phyloP scores from a whole-genome alignment of 2,797 vertebrate genomes.

The Enteromius argenteus region DNA sequence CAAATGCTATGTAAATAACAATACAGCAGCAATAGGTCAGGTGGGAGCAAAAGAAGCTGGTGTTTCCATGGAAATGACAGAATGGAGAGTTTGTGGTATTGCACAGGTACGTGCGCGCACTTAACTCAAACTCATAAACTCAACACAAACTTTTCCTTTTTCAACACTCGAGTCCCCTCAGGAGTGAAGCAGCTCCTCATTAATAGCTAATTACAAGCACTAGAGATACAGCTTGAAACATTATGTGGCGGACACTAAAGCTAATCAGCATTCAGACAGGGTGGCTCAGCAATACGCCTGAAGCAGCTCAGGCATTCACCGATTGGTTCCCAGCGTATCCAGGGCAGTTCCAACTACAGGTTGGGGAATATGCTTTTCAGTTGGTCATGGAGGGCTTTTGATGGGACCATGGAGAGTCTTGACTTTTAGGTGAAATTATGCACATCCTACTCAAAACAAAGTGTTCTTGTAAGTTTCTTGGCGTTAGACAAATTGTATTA shows the following conservation, averaged over 20 bases:
- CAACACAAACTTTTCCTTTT: slow-evolving; percentile 42
- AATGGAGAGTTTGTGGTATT: neutral
- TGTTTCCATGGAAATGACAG: slow-evolving; percentile 47
- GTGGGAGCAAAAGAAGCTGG: slow-evolving; percentile 13
- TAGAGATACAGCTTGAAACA: slow-evolving; percentile 31
- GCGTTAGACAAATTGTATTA: neutral
- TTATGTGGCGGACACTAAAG: slow-evolving; percentile 19
- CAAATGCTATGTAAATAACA: slow-evolving; percentile 39
- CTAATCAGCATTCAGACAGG: slow-evolving; percentile 38
- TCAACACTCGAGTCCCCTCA: slow-evolving; percentile 23
- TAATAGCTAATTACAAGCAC: slow-evolving; percentile 48
- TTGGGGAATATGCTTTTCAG: slow-evolving; percentile 12
- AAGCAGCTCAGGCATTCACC: slow-evolving; percentile 3
- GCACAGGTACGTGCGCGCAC: neutral
- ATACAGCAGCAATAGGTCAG: slow-evolving; percentile 43
- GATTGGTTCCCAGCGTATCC: slow-evolving; percentile 20
- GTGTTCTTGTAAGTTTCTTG: slow-evolving; percentile 13
- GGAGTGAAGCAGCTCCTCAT: slow-evolving; percentile 46
- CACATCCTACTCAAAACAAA: slow-evolving; percentile 1
- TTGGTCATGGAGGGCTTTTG: neutral
- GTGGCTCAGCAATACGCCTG: neutral
- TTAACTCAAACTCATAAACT: slow-evolving; percentile 33
- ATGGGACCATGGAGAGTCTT: neutral
- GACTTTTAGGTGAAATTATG: slow-evolving; percentile 10
- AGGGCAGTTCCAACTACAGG: slow-evolving; percentile 16